Evolutionary conservation across 1,140 invertebrate species (phyloP), one percentile per base, ranked within the genome.

Genomic region (Leptinotarsa texana): DNA sequence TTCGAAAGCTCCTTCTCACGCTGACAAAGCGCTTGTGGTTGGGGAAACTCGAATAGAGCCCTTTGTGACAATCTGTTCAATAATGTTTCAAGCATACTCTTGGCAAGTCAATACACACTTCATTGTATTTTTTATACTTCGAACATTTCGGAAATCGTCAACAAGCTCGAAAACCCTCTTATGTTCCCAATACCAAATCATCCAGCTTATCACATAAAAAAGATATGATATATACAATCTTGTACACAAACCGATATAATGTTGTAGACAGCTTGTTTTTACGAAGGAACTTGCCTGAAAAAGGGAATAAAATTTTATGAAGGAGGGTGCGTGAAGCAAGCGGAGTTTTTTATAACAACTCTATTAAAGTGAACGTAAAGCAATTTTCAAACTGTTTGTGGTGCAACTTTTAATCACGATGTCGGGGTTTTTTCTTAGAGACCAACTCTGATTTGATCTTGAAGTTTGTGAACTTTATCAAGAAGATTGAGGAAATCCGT

Each of bases 271-370:
- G 51, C 51, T 57, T 57, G 51, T 57, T 57, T 57, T 57, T 57
- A 57, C n/a, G n/a, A 42, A 57, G 51, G 51, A 18, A 57, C 15
- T 57, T 57, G 51, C n/a, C 13, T 15, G 51, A 57, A 11, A 42
- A 57, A 57, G n/a, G 51, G 51, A 57, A 57, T 57, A 15, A 57
- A 15, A 57, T 18, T 57, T 57, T 57, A 57, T 57, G 51, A 18
- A 18, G n/a, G 51, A 15, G 15, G 15, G 51, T 57, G 51, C 51
- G 17, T 57, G 51, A 57, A 57, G 51, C 17, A 18, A 57, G 51
- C n/a, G 51, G 17, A 57, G 51, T 57, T 57, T 57, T 57, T 57
- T 18, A 57, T 57, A 57, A 57, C 51, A 57, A 57, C 13, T 57
- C 51, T 57, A 57, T 15, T 57, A 57, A 57, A 57, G 51, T 57